Evolutionary conservation across 2,797 vertebrate genomes (phyloP), one percentile per base, ranked within the genome.

Genomic region (Poecile montanus): DNA sequence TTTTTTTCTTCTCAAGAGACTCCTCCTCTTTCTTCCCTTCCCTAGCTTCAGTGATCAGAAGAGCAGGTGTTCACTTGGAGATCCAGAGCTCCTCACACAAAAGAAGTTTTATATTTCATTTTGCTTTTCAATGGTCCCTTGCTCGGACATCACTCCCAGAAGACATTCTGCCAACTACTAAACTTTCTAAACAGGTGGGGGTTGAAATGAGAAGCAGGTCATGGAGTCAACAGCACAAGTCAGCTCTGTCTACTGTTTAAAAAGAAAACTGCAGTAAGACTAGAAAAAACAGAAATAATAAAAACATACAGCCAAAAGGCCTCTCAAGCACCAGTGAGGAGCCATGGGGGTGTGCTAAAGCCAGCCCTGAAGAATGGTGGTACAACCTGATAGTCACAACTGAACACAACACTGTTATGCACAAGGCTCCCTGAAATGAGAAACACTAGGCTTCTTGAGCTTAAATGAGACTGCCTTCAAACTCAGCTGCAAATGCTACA

Each of bases 181-280:
- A 96, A 94, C 74, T 76, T 95, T 95, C 91, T 88, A 79, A 96
- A 91, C 36, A 91, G 76, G 79, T 95, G 57, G 75, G 82, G 61
- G 79, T 61, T 96, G 79, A 93, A 94, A 93, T 45, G 48, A 42
- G 88, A 96, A 86, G 88, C 92, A 85, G 54, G 73, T 91, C 79
- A 82, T 7, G 42, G 82, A 95, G 61, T 94, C 84, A 96, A 93
- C 17, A 95, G 93, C 62, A 94, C 22, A 5, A 93, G 66, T 53
- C 66, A 86, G 53, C 48, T 84, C 85, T 70, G 66, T 47, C 68
- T 90, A 72, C 42, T 51, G 44, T 76, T 97, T 83, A 60, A 79
- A 96, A 96, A 95, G 70, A 93, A 91, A 65, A 81, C 38, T 66
- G 47, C 67, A 87, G 4, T 61, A 85, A 91, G 20, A 71, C 42